Percentiles rank a stretch among this genome's conserved stretches.
phyloP scores from a whole-genome alignment of 2,888 invertebrate genomes.

The Eubasilissa splendida region DNA sequence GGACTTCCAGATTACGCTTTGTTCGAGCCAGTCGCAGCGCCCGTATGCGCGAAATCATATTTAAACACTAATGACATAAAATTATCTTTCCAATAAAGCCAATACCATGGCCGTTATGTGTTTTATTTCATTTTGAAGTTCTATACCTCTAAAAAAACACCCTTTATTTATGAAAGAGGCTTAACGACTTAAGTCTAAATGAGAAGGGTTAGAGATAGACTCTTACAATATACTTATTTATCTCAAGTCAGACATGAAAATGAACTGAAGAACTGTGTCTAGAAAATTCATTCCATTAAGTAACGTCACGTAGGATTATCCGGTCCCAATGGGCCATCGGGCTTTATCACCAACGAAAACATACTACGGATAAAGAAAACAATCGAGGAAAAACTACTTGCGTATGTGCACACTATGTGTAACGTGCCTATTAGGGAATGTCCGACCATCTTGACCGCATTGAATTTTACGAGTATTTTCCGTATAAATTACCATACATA shows the following conservation, averaged over 20 bases:
- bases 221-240: neutral
- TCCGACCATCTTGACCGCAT: constrained; percentile 57
- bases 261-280: neutral
- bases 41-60: no score
- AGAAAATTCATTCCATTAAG: constrained; percentile 56
- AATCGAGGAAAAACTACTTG: constrained; percentile 51
- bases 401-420: constrained; percentile 35
- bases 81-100: no score
- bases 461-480: constrained; percentile 57
- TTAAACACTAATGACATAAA: no score
- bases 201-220: no score
- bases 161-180: no score
- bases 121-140: no score
- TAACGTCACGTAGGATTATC: constrained; percentile 54
- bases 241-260: constrained; percentile 21
- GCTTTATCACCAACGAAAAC: constrained; percentile 47
- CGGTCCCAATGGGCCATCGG: constrained; percentile 39
- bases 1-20: no score
- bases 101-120: no score
- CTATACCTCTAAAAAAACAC: no score
- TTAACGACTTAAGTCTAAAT: no score
- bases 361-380: constrained; percentile 51
- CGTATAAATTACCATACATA: constrained; percentile 57
- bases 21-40: no score
- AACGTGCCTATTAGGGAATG: constrained; percentile 47